Conservation (phyloP, 2,797 vertebrate genomes). For the Rhynchotus rufescens region DNA sequence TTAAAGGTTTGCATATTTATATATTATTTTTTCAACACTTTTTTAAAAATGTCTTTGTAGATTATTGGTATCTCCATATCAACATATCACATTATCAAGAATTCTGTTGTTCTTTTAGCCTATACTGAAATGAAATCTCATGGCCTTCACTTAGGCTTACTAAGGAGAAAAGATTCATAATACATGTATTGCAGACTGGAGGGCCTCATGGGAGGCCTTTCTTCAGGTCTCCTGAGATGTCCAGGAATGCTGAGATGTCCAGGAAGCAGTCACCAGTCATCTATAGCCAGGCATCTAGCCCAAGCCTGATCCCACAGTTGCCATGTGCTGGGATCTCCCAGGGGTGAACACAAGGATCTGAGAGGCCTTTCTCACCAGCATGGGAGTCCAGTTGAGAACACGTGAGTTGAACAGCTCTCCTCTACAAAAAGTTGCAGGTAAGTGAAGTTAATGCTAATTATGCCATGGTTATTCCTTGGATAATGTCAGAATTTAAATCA, state of each 20-base stretch:
- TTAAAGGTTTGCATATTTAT: neutral
- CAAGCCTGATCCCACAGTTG: no score
- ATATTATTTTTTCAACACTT: neutral
- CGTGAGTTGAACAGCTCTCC: neutral
- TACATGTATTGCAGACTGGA: rapidly evolving
- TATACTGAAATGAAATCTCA: neutral
- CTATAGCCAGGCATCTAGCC: no score
- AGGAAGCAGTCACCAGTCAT: neutral
- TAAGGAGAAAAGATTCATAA: neutral
- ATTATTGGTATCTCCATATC: rapidly evolving
- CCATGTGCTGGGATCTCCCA: no score
- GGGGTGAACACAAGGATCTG: neutral
- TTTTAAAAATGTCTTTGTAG: neutral
- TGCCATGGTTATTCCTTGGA: neutral
- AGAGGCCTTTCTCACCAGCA: neutral
- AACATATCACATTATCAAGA: neutral
- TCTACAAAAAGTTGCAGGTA: neutral
- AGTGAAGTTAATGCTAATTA: neutral
- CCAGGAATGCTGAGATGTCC: neutral
- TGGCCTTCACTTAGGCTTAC: neutral
- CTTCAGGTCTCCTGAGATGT: neutral
- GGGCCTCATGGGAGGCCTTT: neutral
- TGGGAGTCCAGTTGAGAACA: neutral
- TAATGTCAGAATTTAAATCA: neutral
- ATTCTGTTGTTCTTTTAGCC: neutral